Evolutionary conservation across 2,113 vertebrate species (phyloP).

Genomic region (Corythornis vintsioides): DNA sequence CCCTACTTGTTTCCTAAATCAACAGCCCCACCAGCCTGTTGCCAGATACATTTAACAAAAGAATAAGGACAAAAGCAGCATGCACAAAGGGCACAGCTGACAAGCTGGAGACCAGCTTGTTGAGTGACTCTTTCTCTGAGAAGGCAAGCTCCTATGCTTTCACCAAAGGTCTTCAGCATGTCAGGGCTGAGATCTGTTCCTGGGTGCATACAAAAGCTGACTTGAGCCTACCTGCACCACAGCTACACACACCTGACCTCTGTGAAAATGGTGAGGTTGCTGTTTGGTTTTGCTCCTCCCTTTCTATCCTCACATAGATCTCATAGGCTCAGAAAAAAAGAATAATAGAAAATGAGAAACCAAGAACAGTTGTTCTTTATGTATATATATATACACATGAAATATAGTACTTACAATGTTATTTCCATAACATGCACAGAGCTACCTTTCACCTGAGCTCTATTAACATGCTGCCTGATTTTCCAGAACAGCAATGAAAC

Average conservation of each 20-base stretch:
- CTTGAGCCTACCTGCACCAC: neutral
- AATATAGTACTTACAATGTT: neutral
- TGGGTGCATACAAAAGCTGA: neutral
- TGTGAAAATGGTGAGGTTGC: neutral
- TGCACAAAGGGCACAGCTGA: neutral
- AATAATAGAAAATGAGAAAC: neutral
- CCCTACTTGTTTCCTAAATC: neutral
- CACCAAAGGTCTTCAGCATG: neutral
- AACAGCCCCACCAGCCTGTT: neutral
- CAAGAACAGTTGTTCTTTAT: neutral
- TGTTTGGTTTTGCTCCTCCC: rapidly evolving
- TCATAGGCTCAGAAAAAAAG: neutral
- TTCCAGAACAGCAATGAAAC: neutral
- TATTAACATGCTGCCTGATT: neutral
- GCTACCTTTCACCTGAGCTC: neutral
- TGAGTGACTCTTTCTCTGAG: neutral
- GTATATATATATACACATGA: neutral
- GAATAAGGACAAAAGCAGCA: neutral
- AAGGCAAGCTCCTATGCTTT: neutral
- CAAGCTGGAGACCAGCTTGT: neutral
- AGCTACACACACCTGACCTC: neutral
- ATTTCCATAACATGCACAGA: neutral
- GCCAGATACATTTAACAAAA: neutral
- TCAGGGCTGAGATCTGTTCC: neutral
- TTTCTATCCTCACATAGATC: neutral